Conservation (phyloP, 2,888 invertebrate genomes). For the Stenchaetothrips biformis region DNA sequence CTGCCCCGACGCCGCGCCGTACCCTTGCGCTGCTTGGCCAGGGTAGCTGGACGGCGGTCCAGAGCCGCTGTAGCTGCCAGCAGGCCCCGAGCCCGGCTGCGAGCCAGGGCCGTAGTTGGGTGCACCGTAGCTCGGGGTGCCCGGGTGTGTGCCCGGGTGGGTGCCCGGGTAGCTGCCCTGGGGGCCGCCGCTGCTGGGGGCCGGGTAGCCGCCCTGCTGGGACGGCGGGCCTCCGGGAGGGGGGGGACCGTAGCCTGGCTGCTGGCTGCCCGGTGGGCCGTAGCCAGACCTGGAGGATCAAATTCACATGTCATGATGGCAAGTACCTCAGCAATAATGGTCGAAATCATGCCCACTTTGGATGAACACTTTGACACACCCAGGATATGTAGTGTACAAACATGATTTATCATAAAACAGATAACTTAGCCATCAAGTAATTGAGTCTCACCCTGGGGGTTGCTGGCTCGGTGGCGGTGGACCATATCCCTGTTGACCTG, state of each 20-base stretch:
- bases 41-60: conserved; percentile 9
- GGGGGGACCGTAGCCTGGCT: neutral
- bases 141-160: neutral
- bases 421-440: neutral
- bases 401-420: too few species aligned
- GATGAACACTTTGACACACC: neutral
- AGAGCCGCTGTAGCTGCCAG: conserved; percentile 8
- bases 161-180: conserved; percentile 7
- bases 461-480: neutral
- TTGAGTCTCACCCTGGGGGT: neutral
- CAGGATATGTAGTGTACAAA: too few species aligned
- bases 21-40: neutral
- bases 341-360: neutral
- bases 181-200: neutral
- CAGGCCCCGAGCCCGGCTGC: neutral
- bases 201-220: neutral
- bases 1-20: neutral
- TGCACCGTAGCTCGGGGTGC: neutral
- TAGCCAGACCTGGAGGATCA: neutral
- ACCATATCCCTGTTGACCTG: conserved; percentile 2
- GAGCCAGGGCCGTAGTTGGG: neutral
- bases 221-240: neutral
- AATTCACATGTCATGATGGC: too few species aligned
- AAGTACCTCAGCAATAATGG: neutral
- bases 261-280: neutral